phyloP scores from a whole-genome alignment of 1,140 invertebrate species.

The Drosophila neocordata region DNA sequence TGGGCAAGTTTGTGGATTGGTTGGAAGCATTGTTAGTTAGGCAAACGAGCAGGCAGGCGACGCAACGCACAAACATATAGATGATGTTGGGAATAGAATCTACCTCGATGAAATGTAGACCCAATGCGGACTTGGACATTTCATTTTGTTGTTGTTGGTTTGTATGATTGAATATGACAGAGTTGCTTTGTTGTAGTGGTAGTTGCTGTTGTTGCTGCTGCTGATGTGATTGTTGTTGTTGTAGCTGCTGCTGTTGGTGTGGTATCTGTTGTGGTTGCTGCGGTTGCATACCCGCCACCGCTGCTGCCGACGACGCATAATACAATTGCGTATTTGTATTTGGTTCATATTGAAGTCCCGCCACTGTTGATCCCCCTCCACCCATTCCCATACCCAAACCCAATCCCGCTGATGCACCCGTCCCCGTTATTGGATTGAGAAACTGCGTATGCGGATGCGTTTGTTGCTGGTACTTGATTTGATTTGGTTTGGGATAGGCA shows the following conservation, averaged over 20 bases:
- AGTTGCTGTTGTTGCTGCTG: conserved; percentile 48
- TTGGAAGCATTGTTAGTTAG: conserved; percentile 39
- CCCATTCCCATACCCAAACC: conserved; percentile 10
- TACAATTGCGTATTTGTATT: conserved; percentile 76
- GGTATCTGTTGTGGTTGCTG: conserved; percentile 49
- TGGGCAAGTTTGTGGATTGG: conserved; percentile 29
- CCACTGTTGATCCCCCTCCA: conserved; percentile 18
- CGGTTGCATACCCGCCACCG: conserved; percentile 49
- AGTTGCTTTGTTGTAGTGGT: conserved; percentile 49
- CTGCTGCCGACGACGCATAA: conserved; percentile 55
- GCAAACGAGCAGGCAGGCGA: conserved; percentile 15
- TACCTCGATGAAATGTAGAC: conserved; percentile 78
- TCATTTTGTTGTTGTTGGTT: conserved; percentile 63
- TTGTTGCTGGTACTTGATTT: conserved; percentile 64
- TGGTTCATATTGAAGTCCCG: conserved; percentile 64
- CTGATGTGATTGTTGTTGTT: conserved; percentile 40
- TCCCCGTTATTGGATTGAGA: conserved; percentile 50
- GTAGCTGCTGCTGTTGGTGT: conserved; percentile 29
- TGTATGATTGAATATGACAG: conserved; percentile 49
- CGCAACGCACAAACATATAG: conserved; percentile 29
- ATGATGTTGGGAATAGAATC: conserved; percentile 49
- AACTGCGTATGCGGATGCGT: conserved; percentile 44
- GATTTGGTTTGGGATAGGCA: conserved; percentile 68
- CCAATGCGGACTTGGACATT: conserved; percentile 79
- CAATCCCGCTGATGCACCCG: conserved; percentile 1